These are phyloP conservation scores for Tridacna crocea DNA, from an alignment of 2,888 invertebrate genomes.

Conservation along the genomic window DNA sequence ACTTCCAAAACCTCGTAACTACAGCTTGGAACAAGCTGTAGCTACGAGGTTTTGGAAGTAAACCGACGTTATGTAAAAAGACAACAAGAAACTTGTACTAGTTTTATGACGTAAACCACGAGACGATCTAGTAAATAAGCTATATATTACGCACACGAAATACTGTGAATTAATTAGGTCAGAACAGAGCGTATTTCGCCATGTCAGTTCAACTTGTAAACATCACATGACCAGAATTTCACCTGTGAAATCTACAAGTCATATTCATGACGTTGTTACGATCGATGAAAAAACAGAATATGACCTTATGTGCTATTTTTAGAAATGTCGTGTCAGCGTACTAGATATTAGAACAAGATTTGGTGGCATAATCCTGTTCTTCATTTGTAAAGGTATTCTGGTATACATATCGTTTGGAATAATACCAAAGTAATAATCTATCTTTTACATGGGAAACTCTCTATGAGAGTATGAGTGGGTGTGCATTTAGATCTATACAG, in stretches of 20 bases:
- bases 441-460: not conserved
- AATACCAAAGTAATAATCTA: not conserved
- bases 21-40: too few relatives aligned
- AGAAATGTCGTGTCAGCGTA: constrained; percentile 28
- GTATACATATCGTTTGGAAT: not conserved
- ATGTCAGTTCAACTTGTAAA: constrained; percentile 7
- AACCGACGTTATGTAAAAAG: not conserved
- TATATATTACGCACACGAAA: not conserved
- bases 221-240: constrained; percentile 22
- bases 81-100: not conserved
- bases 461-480: not conserved
- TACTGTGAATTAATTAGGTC: constrained; percentile 10
- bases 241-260: constrained; percentile 11
- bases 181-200: constrained; percentile 6
- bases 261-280: too few relatives aligned
- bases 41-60: too few relatives aligned
- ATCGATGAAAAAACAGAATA: not conserved
- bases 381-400: not conserved
- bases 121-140: not conserved
- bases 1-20: too few relatives aligned
- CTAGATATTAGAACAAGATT: not conserved
- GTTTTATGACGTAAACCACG: not conserved
- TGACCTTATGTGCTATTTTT: constrained; percentile 11
- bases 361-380: not conserved
- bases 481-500: not conserved